These are phyloP conservation scores for Lacerta agilis DNA, from an alignment of 2,797 vertebrate species.

Conservation along the genomic window DNA sequence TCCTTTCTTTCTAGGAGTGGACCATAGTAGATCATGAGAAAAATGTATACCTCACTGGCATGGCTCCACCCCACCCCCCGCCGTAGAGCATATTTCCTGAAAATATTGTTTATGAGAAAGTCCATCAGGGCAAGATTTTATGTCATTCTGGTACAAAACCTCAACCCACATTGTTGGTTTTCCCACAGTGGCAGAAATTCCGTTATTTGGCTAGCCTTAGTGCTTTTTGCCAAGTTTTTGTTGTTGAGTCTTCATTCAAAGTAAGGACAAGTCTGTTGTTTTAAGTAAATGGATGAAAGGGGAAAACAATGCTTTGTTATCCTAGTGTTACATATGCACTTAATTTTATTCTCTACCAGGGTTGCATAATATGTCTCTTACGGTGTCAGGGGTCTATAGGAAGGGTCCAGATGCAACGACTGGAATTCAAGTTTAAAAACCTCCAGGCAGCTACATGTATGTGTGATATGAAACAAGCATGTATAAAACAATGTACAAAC, in stretches of 20 bases:
- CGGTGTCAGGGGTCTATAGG: too few species aligned
- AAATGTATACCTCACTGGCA: background rate
- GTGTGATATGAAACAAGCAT: too few species aligned
- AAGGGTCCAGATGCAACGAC: too few species aligned
- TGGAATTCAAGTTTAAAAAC: too few species aligned
- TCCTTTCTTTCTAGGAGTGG: background rate
- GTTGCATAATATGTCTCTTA: background rate
- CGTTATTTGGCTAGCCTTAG: background rate
- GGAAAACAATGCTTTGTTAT: background rate
- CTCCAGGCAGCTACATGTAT: too few species aligned
- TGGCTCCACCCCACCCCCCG: background rate
- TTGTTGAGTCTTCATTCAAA: background rate
- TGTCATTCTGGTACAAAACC: slow-evolving; percentile 2
- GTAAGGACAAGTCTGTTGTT: background rate
- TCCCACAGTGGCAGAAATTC: slow-evolving; percentile 3
- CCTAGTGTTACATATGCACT: background rate
- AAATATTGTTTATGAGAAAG: slow-evolving; percentile 5
- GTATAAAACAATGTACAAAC: too few species aligned
- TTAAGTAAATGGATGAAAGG: slow-evolving; percentile 6
- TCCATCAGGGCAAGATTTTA: background rate
- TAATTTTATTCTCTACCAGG: background rate
- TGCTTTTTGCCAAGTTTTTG: background rate
- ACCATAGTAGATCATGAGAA: background rate
- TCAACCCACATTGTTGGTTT: slow-evolving; percentile 18
- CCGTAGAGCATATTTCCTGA: background rate